These are phyloP conservation scores for Aphidius colemani DNA, from an alignment of 2,888 invertebrate species.

Conservation along the genomic window DNA sequence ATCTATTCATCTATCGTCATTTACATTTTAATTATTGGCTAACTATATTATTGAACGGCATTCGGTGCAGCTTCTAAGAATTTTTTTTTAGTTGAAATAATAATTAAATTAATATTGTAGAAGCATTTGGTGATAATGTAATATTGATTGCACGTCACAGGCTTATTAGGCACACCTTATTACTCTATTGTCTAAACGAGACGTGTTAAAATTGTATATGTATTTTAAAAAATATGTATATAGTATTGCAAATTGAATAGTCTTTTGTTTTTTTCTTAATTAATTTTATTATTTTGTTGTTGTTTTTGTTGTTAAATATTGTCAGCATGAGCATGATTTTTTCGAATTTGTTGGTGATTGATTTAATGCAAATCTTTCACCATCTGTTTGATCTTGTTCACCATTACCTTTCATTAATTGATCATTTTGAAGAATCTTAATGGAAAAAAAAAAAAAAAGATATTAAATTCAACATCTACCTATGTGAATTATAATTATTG, in stretches of 20 bases:
- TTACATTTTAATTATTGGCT: slow-evolving; percentile 2
- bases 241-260: slow-evolving; percentile 14
- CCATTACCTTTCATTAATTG: slow-evolving; percentile 74
- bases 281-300: not conserved
- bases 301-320: slow-evolving; percentile 33
- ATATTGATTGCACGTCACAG: too few species aligned
- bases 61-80: not conserved
- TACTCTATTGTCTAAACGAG: too few species aligned
- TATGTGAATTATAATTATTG: slow-evolving; percentile 1
- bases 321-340: slow-evolving; percentile 69
- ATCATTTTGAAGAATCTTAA: slow-evolving; percentile 76
- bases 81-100: too few species aligned
- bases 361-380: slow-evolving; percentile 72
- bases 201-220: not conserved
- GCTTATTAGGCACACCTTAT: too few species aligned
- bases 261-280: too few species aligned
- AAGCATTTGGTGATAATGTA: too few species aligned
- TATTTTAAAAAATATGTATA: too few species aligned
- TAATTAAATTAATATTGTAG: too few species aligned
- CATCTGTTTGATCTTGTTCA: slow-evolving; percentile 64
- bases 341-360: slow-evolving; percentile 60
- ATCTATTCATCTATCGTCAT: not conserved
- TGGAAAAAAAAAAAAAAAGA: slow-evolving; percentile 53
- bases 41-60: slow-evolving; percentile 14
- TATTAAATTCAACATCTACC: slow-evolving; percentile 28